Conservation (phyloP, 2,888 invertebrate genomes). For the Plemyria rubiginata region DNA sequence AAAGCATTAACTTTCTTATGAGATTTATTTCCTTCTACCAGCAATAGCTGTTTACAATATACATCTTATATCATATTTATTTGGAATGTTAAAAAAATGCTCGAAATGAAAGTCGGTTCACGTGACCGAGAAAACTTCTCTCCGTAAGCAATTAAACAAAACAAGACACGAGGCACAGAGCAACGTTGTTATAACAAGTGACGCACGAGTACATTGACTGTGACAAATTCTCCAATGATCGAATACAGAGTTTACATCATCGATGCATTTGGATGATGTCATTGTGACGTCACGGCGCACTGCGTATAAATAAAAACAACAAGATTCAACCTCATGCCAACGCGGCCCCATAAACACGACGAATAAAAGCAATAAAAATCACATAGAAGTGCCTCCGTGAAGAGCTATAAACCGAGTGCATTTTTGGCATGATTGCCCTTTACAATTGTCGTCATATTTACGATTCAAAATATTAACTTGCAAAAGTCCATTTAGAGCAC, state of each 20-base stretch:
- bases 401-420: slow-evolving; percentile 51
- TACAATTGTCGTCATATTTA: slow-evolving; percentile 43
- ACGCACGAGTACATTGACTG: slow-evolving; percentile 29
- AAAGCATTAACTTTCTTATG: neutral
- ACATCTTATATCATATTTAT: slow-evolving; percentile 5
- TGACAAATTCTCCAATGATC: slow-evolving; percentile 54
- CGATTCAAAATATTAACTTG: slow-evolving; percentile 29
- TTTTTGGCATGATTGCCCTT: slow-evolving; percentile 62
- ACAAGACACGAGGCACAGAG: slow-evolving; percentile 11
- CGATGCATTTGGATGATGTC: slow-evolving; percentile 54
- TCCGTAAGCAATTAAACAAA: slow-evolving; percentile 12
- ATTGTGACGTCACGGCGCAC: slow-evolving; percentile 55
- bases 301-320: slow-evolving; percentile 53
- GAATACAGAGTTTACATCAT: slow-evolving; percentile 62
- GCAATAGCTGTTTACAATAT: slow-evolving; percentile 5
- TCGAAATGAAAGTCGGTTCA: neutral
- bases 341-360: slow-evolving; percentile 49
- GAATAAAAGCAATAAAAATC: slow-evolving; percentile 56
- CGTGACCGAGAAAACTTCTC: slow-evolving; percentile 13
- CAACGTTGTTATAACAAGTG: slow-evolving; percentile 16
- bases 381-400: slow-evolving; percentile 52
- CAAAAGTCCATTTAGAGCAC: slow-evolving; percentile 32
- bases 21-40: neutral
- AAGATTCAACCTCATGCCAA: slow-evolving; percentile 48
- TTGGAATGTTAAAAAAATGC: slow-evolving; percentile 9